Evolutionary conservation across 2,797 vertebrate genomes (phyloP).

Genomic region (Oreochromis grahami): DNA sequence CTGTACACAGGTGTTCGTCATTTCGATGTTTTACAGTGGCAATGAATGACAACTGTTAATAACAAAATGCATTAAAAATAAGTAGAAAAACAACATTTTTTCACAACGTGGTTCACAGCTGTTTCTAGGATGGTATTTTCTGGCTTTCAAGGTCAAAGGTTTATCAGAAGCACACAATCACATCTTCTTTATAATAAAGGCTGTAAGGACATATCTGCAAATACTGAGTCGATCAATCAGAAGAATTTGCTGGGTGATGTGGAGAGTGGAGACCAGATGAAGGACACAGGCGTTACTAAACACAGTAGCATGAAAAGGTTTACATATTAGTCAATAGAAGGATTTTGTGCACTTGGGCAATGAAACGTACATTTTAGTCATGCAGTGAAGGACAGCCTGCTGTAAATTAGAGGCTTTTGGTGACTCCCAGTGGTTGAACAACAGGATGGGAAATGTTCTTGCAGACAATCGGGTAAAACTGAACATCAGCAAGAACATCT

Average conservation of each 20-base stretch:
- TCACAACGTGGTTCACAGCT: background rate
- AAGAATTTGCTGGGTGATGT: background rate
- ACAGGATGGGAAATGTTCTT: background rate
- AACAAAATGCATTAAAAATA: background rate
- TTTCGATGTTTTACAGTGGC: rapidly evolving
- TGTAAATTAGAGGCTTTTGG: background rate
- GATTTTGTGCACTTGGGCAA: background rate
- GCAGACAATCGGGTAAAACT: background rate
- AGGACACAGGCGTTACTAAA: background rate
- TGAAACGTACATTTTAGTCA: background rate
- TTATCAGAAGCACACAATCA: background rate
- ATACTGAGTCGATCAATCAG: background rate
- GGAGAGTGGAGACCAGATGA: rapidly evolving
- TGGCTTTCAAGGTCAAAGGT: background rate
- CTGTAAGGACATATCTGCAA: background rate
- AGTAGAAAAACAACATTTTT: rapidly evolving
- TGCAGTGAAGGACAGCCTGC: background rate
- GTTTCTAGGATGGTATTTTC: rapidly evolving
- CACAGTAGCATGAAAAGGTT: background rate
- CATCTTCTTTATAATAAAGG: background rate
- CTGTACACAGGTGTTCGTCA: background rate
- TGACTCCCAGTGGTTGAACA: background rate
- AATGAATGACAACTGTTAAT: background rate
- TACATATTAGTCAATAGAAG: background rate
- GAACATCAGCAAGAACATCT: background rate